phyloP scores from a whole-genome alignment of 2,113 vertebrate genomes.

The rat (Rattus norvegicus) region DNA sequence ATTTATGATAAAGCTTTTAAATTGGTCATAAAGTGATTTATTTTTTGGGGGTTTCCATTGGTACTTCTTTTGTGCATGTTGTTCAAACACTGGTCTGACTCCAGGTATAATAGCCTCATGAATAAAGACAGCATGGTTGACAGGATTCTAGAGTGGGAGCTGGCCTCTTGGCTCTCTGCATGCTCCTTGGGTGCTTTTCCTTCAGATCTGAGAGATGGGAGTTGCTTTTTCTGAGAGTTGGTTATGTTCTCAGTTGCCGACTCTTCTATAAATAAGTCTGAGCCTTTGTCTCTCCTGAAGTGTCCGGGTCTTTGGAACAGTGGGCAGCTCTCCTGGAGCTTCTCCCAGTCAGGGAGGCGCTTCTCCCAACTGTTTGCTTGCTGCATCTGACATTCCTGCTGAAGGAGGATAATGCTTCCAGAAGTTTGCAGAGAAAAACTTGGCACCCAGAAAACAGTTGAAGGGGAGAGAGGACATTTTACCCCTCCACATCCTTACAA shows the following conservation, averaged over 20 bases:
- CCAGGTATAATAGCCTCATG: neutral
- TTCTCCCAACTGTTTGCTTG: neutral
- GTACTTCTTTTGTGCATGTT: neutral
- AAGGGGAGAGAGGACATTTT: neutral
- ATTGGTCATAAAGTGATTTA: neutral
- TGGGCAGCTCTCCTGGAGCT: conserved; percentile 6
- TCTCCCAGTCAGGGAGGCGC: neutral
- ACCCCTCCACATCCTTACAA: neutral
- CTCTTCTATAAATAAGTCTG: conserved; percentile 51
- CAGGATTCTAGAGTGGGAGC: neutral
- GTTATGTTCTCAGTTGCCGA: conserved; percentile 26
- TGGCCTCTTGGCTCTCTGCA: neutral
- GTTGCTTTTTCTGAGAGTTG: neutral
- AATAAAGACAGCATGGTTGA: neutral
- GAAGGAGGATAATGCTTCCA: neutral
- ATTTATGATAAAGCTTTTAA: neutral
- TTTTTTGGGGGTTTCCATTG: neutral
- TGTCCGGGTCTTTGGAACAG: conserved; percentile 37
- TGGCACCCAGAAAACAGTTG: neutral
- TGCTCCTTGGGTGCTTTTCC: neutral
- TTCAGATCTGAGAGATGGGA: neutral
- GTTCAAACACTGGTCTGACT: neutral
- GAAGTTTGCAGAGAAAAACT: neutral
- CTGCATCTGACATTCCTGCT: conserved; percentile 5
- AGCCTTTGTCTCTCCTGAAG: neutral